Evolutionary conservation across 2,888 invertebrate genomes (phyloP).

Genomic region (Hyposoter dolosus): DNA sequence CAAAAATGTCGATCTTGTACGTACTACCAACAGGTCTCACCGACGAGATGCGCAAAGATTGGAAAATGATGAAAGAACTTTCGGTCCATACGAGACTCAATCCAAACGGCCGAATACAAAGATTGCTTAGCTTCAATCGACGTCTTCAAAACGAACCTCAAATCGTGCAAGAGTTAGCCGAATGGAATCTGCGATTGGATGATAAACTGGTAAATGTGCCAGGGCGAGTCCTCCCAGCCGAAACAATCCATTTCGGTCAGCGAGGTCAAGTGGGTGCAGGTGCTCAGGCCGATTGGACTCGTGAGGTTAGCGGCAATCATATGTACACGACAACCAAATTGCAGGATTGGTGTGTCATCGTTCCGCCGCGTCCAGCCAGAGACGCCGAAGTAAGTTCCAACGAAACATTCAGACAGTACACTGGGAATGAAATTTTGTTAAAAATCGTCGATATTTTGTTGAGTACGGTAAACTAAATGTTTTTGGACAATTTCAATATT

Average conservation of each 20-base stretch:
- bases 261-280: constrained; percentile 86
- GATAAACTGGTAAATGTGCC: constrained; percentile 87
- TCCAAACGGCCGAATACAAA: constrained; percentile 89
- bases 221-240: constrained; percentile 89
- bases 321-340: constrained; percentile 84
- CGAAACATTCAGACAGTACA: neutral
- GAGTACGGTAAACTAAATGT: too few species aligned
- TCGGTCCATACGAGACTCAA: constrained; percentile 91
- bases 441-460: too few species aligned
- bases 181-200: constrained; percentile 91
- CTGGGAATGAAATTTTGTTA: too few species aligned
- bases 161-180: constrained; percentile 87
- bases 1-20: neutral
- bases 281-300: constrained; percentile 91
- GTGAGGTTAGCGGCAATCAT: constrained; percentile 86
- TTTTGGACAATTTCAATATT: too few species aligned
- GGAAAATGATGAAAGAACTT: constrained; percentile 89
- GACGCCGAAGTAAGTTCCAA: constrained; percentile 77
- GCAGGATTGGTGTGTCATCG: constrained; percentile 84
- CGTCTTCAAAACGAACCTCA: constrained; percentile 86
- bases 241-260: constrained; percentile 87
- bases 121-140: constrained; percentile 89
- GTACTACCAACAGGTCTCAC: constrained; percentile 85
- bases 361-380: constrained; percentile 74
- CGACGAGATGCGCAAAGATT: constrained; percentile 88